Conservation (phyloP, 2,888 invertebrate species). For the Agrotis clavis region DNA sequence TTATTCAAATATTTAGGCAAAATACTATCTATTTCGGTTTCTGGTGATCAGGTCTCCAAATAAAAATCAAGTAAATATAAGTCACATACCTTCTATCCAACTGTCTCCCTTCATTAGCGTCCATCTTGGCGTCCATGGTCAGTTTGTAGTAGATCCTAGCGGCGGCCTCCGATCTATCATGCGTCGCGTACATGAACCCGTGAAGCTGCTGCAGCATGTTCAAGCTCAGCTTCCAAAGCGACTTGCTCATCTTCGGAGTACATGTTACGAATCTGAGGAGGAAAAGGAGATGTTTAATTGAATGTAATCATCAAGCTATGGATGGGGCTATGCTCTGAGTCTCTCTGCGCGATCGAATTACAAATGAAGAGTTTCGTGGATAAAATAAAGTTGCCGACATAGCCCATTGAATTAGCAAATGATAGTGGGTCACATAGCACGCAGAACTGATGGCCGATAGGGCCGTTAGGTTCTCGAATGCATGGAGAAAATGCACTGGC, state of each 20-base stretch:
- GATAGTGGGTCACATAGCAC: no score
- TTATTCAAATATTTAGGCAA: background rate
- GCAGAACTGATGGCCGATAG: no score
- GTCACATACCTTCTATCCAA: conserved; percentile 81
- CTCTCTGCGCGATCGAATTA: background rate
- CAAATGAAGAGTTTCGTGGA: no score
- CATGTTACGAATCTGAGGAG: conserved; percentile 92
- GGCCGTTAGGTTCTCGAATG: no score
- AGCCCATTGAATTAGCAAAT: no score
- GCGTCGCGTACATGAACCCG: conserved; percentile 84
- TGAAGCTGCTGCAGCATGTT: conserved; percentile 84
- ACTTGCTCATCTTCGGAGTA: conserved; percentile 93
- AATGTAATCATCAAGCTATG: no score
- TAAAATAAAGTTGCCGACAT: no score
- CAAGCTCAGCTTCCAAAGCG: conserved; percentile 88
- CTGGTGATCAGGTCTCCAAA: background rate
- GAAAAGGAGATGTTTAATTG: background rate
- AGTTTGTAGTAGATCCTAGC: conserved; percentile 86
- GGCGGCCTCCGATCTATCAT: conserved; percentile 82
- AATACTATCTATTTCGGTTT: background rate
- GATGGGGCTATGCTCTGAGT: background rate
- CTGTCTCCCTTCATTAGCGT: conserved; percentile 75
- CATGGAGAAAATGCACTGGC: no score
- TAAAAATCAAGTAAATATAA: background rate
- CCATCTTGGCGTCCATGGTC: conserved; percentile 80